Percentiles rank a stretch among this genome's conserved stretches.
Evolutionary conservation across 2,888 invertebrate species (phyloP).

Genomic region (Diadegma fenestrale): DNA sequence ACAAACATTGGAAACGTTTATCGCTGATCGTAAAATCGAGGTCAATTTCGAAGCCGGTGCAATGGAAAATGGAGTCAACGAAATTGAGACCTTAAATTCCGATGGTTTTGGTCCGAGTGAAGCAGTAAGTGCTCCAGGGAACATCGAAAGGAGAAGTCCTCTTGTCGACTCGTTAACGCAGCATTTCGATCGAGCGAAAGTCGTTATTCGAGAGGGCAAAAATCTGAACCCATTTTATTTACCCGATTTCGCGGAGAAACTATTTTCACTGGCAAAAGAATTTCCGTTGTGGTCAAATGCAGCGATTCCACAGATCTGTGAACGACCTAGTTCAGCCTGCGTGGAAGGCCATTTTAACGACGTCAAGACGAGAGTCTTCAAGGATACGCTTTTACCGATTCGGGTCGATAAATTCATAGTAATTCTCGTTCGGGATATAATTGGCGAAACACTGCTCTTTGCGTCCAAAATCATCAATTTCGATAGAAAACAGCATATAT

Average conservation of each 20-base stretch:
- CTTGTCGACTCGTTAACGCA: background rate
- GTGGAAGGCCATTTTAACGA: slow-evolving; percentile 7
- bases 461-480: slow-evolving; percentile 1
- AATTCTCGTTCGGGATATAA: background rate
- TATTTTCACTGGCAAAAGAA: background rate
- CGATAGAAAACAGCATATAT: background rate
- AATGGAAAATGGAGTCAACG: background rate
- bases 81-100: background rate
- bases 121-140: background rate
- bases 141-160: background rate
- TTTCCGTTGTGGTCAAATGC: background rate
- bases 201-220: background rate
- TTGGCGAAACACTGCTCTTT: background rate
- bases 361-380: background rate
- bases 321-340: background rate
- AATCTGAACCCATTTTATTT: slow-evolving; percentile 8
- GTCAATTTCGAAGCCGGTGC: background rate
- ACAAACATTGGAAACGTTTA: background rate
- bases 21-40: slow-evolving; percentile 2
- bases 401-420: slow-evolving; percentile 2
- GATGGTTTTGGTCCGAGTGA: background rate
- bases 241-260: background rate
- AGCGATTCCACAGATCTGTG: background rate
- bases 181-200: background rate
- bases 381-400: background rate